Base-by-base conservation (phyloP, 2,113 vertebrate species). In the Alosa alosa region DNA sequence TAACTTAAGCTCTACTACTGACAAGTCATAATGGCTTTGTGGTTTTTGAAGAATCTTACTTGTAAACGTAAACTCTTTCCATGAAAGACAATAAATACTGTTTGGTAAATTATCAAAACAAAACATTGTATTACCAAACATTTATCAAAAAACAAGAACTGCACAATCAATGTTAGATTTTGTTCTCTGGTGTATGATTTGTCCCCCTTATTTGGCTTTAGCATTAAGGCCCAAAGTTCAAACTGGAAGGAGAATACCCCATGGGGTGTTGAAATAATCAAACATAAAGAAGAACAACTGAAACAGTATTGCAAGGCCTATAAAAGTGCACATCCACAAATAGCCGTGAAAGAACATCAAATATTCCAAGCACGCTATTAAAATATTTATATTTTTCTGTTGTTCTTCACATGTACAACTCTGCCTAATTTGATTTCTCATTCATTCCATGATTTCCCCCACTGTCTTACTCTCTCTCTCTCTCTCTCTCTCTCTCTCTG, bases 31-130 rank as follows among this genome's bases (percentile, higher is more conserved):
- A 78, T 78, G 72, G 72, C 72, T 78, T 78, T 36, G 72, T 78
- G 72, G 72, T 78, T 78, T 60, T 78, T 6, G 13, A 78, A 17
- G 36, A 78, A 39, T 39, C 13, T 78, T 39, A 36, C 36, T 36
- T 78, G 72, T 78, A 78, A 78, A 78, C 72, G 15, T 78, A 78
- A 78, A 78, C 72, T 78, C 72, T 78, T 78, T 78, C 72, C 72
- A 78, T 78, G 72, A 78, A 78, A 78, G 72, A 78, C 72, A 78
- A 78, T 78, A 78, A 78, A 78, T 78, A 78, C 72, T 78, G 72
- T 78, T 78, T 78, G 72, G 72, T 78, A 78, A 17, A 78, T 78
- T 41, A 78, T 41, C 25, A 39, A 78, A 39, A 78, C 25, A 78
- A 78, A 78, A 78, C 72, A 78, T 78, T 36, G 15, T 78, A 36